A percentile compares a stretch with the other conserved stretches of the same genome.
Evolutionary conservation across 2,888 invertebrate species (phyloP).

Genomic region (Creontiades dilutus): DNA sequence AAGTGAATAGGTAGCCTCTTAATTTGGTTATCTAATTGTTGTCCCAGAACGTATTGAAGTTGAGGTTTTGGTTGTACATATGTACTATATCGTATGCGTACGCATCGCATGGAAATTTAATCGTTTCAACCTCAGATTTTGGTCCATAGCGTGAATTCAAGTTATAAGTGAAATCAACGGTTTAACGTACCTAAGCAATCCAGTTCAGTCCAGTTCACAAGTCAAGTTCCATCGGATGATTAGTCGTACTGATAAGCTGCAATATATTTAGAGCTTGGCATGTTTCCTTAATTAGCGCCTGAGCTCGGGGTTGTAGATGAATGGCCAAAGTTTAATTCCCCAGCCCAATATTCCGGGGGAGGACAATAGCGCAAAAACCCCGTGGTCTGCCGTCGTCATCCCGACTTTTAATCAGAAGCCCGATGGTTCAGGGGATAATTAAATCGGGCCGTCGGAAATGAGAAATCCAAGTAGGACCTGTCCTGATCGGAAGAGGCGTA

Average conservation of each 20-base stretch:
- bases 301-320: not conserved
- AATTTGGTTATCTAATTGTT: too few species aligned
- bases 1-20: too few species aligned
- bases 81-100: too few species aligned
- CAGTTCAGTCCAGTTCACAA: too few species aligned
- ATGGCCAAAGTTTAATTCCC: slow-evolving; percentile 44
- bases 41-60: too few species aligned
- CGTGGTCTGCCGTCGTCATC: slow-evolving; percentile 34
- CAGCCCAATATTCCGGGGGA: not conserved
- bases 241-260: not conserved
- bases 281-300: not conserved
- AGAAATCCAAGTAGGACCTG: slow-evolving; percentile 35
- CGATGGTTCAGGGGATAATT: slow-evolving; percentile 29
- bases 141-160: too few species aligned
- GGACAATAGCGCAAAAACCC: slow-evolving; percentile 25
- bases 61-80: too few species aligned
- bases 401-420: slow-evolving; percentile 58
- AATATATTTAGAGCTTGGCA: not conserved
- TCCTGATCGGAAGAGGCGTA: slow-evolving; percentile 31
- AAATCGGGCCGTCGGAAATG: slow-evolving; percentile 53
- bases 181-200: too few species aligned
- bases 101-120: too few species aligned
- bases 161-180: too few species aligned
- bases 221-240: not conserved
- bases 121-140: too few species aligned